Evolutionary conservation across 2,888 invertebrate genomes (phyloP), one percentile per base, ranked within the genome.

Genomic region (Linnaemya vulpina): DNA sequence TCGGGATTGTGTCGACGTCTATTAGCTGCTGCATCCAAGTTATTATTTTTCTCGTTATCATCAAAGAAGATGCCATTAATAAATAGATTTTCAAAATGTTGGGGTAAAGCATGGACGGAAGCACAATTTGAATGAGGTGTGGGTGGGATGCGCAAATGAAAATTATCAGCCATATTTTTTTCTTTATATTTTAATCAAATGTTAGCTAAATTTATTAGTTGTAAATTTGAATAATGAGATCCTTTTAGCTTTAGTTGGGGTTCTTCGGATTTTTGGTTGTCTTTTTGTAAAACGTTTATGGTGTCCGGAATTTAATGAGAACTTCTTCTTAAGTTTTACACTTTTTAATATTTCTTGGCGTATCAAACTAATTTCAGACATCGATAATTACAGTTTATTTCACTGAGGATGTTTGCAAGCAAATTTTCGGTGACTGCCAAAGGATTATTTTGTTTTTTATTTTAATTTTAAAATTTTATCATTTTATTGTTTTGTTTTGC

Each of bases 61-160:
- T 87, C 89, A 53, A 82, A 76, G 63, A 91, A 88, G 35, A 88
- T 87, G 30, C 89, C 91, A 77, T 89, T 89, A 13, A 87, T 87
- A 79, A 91, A 91, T 9, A 92, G 88, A 84, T 91, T 88, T 86
- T 90, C 90, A 86, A 92, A 91, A 83, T 90, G 88, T 17, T 89
- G 87, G 17, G 90, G 89, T 86, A 89, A 88, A 78, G 83, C 86
- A 87, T 30, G 86, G 22, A 11, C 49, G 67, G 67, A 60, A 7
- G 15, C 49, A 11, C 65, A 53, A 11, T 40, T 70, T 11, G 46
- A 17, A 3, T 43, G 43, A 3, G 60, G 53, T 60, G 53, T 40
- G 8, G 83, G 79, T 46, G 85, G 75, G 40, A 58, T 53, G 25
- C 38, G 80, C 35, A 71, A 68, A 71, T 62, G 22, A 63, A 51